These are phyloP conservation scores for Anneissia japonica DNA, from an alignment of 35 echinoderm and acorn worm genomes.

Conservation along the genomic window DNA sequence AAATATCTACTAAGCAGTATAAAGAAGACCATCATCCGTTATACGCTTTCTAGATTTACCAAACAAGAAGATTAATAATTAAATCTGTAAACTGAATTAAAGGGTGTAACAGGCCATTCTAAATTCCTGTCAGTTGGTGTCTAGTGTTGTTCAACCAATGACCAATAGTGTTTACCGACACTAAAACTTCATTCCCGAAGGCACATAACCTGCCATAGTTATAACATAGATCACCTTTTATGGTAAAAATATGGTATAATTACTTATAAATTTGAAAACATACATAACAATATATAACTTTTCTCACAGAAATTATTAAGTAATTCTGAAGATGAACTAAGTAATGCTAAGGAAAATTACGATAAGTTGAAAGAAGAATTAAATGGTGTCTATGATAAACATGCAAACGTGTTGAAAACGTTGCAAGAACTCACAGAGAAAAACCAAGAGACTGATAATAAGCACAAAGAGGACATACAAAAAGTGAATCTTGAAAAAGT, in stretches of 20 bases:
- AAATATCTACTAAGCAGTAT: too few species aligned
- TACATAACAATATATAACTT: too few species aligned
- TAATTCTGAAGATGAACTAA: slow-evolving; percentile 91
- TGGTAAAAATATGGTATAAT: background rate
- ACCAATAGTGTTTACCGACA: background rate
- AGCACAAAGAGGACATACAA: slow-evolving; percentile 63
- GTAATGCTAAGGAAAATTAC: slow-evolving; percentile 52
- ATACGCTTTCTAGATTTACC: too few species aligned
- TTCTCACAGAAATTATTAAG: slow-evolving; percentile 56
- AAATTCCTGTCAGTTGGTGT: too few species aligned
- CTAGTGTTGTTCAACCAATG: background rate
- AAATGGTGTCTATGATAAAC: slow-evolving; percentile 61
- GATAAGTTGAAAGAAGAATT: slow-evolving; percentile 78
- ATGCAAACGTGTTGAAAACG: slow-evolving; percentile 50
- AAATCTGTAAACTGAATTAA: too few species aligned
- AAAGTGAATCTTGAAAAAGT: slow-evolving; percentile 35
- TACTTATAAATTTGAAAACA: too few species aligned
- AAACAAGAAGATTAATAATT: too few species aligned
- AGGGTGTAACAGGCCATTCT: too few species aligned
- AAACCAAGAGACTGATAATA: slow-evolving; percentile 51
- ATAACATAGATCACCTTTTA: background rate
- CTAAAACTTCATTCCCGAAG: background rate
- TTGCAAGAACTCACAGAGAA: slow-evolving; percentile 52
- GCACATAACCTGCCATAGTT: background rate
- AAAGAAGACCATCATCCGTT: too few species aligned